phyloP scores from a whole-genome alignment of 1,140 invertebrate species.

The Sycobia sp. region DNA sequence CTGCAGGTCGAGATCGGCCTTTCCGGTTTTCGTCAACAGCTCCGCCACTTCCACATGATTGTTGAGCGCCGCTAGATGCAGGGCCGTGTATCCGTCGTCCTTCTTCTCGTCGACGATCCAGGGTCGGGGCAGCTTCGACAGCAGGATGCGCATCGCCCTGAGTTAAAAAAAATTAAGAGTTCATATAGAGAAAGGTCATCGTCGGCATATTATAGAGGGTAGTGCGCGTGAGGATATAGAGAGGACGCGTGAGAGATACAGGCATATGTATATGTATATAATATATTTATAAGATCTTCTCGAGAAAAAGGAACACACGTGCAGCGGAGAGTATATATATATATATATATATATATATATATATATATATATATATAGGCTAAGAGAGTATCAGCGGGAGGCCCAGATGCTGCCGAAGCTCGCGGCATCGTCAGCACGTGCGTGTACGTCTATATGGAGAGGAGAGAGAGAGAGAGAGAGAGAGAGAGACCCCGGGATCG shows the following conservation, averaged over 20 bases:
- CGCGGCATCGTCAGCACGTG: neutral
- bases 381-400: too few species aligned
- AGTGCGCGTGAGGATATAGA: neutral
- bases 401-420: too few species aligned
- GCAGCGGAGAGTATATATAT: too few species aligned
- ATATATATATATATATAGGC: too few species aligned
- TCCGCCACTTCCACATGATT: constrained; percentile 98
- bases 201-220: neutral
- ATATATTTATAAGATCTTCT: too few species aligned
- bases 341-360: too few species aligned
- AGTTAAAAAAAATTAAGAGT: too few species aligned
- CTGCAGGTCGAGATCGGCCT: constrained; percentile 91
- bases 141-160: constrained; percentile 93
- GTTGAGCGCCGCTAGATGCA: constrained; percentile 94
- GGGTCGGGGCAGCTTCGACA: constrained; percentile 86
- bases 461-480: neutral
- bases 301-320: too few species aligned
- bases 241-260: neutral
- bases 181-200: neutral
- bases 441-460: too few species aligned
- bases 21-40: constrained; percentile 82
- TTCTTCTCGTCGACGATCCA: constrained; percentile 99
- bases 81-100: constrained; percentile 95
- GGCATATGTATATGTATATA: too few species aligned
- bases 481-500: neutral